These are phyloP conservation scores for Zaprionus nigranus DNA, from an alignment of 1,140 invertebrate genomes.

Conservation along the genomic window DNA sequence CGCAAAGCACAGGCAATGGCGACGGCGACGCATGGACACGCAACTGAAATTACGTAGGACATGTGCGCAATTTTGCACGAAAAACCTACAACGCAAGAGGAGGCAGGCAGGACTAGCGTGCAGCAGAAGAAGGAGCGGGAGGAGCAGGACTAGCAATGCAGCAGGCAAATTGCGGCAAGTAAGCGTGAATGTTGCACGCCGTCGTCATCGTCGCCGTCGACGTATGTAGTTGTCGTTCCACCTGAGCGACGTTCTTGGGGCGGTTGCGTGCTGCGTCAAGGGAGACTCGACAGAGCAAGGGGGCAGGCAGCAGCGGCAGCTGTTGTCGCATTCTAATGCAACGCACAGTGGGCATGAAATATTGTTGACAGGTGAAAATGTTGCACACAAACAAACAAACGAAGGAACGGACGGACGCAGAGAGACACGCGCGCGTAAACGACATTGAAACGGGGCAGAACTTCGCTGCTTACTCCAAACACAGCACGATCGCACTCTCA, in stretches of 20 bases:
- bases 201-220: slow-evolving; percentile 11
- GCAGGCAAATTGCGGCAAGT: slow-evolving; percentile 47
- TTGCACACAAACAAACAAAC: slow-evolving; percentile 35
- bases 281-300: slow-evolving; percentile 23
- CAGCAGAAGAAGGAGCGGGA: not conserved
- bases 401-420: slow-evolving; percentile 5
- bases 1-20: slow-evolving; percentile 51
- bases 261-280: slow-evolving; percentile 33
- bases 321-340: slow-evolving; percentile 76
- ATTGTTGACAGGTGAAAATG: slow-evolving; percentile 80
- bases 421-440: slow-evolving; percentile 64
- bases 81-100: slow-evolving; percentile 47
- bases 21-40: slow-evolving; percentile 58
- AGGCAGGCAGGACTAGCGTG: slow-evolving; percentile 2
- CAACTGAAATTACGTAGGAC: slow-evolving; percentile 73
- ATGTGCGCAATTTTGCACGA: slow-evolving; percentile 49
- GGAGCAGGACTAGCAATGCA: slow-evolving; percentile 7
- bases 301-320: slow-evolving; percentile 49
- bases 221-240: slow-evolving; percentile 55
- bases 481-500: not conserved
- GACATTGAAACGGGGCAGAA: slow-evolving; percentile 58
- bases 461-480: slow-evolving; percentile 10
- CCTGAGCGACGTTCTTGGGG: slow-evolving; percentile 69
- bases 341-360: slow-evolving; percentile 80
- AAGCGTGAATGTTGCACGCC: slow-evolving; percentile 65